Base-by-base conservation (phyloP, 2,113 vertebrate genomes). In the Apodemus sylvaticus region DNA sequence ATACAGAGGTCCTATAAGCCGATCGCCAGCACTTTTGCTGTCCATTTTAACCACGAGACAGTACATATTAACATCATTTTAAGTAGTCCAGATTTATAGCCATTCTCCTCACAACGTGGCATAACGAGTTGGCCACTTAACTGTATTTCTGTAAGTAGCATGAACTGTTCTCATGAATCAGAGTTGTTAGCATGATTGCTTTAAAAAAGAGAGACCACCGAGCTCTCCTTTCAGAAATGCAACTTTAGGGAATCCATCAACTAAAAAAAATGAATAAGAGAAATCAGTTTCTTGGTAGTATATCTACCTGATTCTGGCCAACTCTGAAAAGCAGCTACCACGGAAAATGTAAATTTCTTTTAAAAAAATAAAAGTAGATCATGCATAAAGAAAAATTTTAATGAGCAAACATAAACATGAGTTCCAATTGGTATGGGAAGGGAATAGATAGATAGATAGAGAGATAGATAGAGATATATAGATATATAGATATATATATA, bases 391-490 rank as follows among this genome's bases (percentile, higher is more conserved):
- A 86, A 86, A 90, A 36, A 24, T 0, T 29, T 48, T 81, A 42
- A 53, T 60, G 7, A 93, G n/a, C 45, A 29, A 95, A 86, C 51
- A 74, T 36, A 96, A 95, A 55, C 17, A 91, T 42, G 81, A 24
- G 66, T 71, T 79, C 55, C 20, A 64, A 93, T 77, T 96, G 36
- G 86, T 74, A 13, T 29, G 4, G 4, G 62, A 85, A 26, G 9
- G 5, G 45, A 87, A 58, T n/a, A n/a, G n/a, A n/a, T n/a, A n/a
- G n/a, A n/a, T n/a, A n/a, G n/a, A n/a, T n/a, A n/a, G n/a, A n/a
- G n/a, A n/a, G n/a, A n/a, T n/a, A n/a, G n/a, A n/a, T n/a, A n/a
- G n/a, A n/a, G n/a, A n/a, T n/a, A n/a, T n/a, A n/a, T n/a, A n/a
- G n/a, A n/a, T n/a, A n/a, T n/a, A n/a, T n/a, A n/a, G n/a, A n/a